Percentiles rank a stretch among this genome's conserved stretches.
phyloP scores from a whole-genome alignment of 2,888 invertebrate species.

The Ecdyonurus torrentis region DNA sequence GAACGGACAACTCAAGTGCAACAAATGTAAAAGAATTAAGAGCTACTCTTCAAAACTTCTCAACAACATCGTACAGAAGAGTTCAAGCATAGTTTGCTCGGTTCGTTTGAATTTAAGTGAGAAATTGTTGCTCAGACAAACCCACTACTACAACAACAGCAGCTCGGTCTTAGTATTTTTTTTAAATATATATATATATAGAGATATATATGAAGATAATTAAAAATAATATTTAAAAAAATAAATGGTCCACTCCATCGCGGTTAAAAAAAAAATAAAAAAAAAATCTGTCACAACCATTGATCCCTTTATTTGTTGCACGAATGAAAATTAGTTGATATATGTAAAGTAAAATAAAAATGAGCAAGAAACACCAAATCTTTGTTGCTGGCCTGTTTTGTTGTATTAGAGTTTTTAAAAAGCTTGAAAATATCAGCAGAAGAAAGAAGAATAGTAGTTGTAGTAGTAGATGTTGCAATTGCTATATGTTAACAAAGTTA shows the following conservation, averaged over 20 bases:
- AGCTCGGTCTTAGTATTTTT: slow-evolving; percentile 12
- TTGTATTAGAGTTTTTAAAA: not conserved
- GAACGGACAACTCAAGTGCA: not conserved
- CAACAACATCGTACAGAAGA: not conserved
- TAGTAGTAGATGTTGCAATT: no score
- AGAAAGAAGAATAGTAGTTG: no score
- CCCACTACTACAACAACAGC: slow-evolving; percentile 13
- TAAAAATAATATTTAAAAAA: not conserved
- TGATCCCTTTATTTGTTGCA: not conserved
- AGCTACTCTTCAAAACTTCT: not conserved
- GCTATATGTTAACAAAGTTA: not conserved
- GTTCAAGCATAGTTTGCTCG: not conserved
- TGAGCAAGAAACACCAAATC: no score
- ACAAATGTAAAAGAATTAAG: not conserved
- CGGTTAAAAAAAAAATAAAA: no score
- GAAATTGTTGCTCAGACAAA: slow-evolving; percentile 15
- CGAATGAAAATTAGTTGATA: no score
- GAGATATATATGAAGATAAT: no score
- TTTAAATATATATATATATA: slow-evolving; percentile 3
- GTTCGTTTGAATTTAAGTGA: not conserved
- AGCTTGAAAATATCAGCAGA: no score
- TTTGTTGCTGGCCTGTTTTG: not conserved
- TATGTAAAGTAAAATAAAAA: no score
- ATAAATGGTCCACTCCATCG: not conserved
- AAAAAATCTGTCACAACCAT: not conserved